Percentiles rank a stretch among this genome's conserved stretches.
Conservation (phyloP, 2,797 vertebrate species). For the Diceros bicornis region DNA sequence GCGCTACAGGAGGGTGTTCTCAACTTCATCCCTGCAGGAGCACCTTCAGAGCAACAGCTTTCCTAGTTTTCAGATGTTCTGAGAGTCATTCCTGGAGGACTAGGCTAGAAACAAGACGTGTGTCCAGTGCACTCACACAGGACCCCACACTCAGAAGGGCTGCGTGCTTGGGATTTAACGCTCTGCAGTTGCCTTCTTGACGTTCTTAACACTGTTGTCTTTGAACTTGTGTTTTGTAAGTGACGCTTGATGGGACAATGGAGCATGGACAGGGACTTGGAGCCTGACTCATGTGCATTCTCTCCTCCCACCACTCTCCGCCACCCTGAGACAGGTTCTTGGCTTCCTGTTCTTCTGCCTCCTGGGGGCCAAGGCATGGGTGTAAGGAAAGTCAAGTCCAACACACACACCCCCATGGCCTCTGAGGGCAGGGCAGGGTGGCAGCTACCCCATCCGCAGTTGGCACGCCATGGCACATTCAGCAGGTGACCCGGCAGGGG, state of each 20-base stretch:
- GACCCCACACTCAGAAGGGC: background rate
- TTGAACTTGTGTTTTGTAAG: background rate
- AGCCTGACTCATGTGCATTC: background rate
- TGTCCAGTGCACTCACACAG: background rate
- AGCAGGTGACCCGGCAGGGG: background rate
- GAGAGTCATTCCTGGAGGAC: background rate
- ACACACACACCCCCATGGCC: background rate
- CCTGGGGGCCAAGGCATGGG: background rate
- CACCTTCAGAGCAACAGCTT: background rate
- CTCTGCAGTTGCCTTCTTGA: background rate
- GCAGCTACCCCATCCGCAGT: background rate
- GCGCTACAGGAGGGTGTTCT: background rate
- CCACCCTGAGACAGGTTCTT: background rate
- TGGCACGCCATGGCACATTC: background rate
- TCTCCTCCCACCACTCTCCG: background rate
- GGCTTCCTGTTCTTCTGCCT: background rate
- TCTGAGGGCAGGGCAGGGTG: background rate
- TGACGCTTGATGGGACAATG: background rate
- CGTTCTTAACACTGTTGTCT: background rate
- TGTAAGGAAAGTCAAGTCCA: background rate
- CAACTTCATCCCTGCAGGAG: too few relatives aligned
- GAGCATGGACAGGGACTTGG: background rate
- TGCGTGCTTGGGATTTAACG: background rate
- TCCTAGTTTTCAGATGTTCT: background rate
- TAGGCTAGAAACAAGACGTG: background rate